Evolutionary conservation across 2,113 vertebrate species (phyloP).

Genomic region (Carassius carassius): DNA sequence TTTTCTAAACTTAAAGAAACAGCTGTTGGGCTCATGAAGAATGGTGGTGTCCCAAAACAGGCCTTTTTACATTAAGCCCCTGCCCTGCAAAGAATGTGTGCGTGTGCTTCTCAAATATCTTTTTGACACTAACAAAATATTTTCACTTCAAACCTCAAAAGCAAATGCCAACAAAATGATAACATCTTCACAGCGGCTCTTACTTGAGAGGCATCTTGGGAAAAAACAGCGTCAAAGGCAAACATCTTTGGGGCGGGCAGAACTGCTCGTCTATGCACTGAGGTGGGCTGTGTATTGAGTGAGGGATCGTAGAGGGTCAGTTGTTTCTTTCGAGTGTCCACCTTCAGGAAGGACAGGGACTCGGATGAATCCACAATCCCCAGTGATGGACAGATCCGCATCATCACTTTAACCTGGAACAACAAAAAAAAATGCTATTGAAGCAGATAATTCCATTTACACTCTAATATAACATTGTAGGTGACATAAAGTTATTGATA

Average conservation of each 20-base stretch:
- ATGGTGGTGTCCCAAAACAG: constrained; percentile 66
- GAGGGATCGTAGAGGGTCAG: constrained; percentile 84
- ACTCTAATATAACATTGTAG: neutral
- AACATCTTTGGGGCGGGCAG: constrained; percentile 85
- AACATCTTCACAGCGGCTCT: neutral
- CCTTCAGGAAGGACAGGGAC: constrained; percentile 85
- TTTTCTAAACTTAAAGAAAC: constrained; percentile 71
- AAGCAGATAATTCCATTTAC: neutral
- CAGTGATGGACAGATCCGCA: constrained; percentile 84
- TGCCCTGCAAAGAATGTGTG: constrained; percentile 63
- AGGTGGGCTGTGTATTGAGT: constrained; percentile 53
- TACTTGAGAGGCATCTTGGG: constrained; percentile 92
- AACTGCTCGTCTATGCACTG: constrained; percentile 71
- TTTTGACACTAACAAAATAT: constrained; percentile 63
- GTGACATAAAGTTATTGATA: neutral
- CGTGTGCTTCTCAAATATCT: constrained; percentile 61
- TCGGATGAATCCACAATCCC: constrained; percentile 78
- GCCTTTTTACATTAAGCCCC: constrained; percentile 70
- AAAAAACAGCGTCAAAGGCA: constrained; percentile 87
- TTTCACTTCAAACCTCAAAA: constrained; percentile 27
- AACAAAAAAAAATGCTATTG: neutral
- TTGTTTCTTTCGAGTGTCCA: constrained; percentile 88
- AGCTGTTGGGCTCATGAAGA: constrained; percentile 73
- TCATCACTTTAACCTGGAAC: constrained; percentile 88
- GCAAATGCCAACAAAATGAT: constrained; percentile 22